A percentile compares a stretch with the other conserved stretches of the same genome.
Evolutionary conservation across 2,113 vertebrate species (phyloP).

Genomic region (Ophiodon elongatus): DNA sequence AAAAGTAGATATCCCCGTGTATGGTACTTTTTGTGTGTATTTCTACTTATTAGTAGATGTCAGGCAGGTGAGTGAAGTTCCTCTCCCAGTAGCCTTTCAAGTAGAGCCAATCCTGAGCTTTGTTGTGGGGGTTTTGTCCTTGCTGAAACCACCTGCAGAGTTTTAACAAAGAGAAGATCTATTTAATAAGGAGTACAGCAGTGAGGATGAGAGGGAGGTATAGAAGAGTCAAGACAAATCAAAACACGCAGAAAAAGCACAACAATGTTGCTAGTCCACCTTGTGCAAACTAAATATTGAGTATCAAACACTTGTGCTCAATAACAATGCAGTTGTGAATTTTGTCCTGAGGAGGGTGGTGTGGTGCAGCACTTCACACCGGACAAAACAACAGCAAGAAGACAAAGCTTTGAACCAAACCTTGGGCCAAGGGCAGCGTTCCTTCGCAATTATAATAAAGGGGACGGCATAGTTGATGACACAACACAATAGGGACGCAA

Average conservation of each 20-base stretch:
- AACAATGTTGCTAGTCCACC: background rate
- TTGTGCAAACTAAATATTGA: conserved; percentile 1
- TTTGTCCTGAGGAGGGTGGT: conserved; percentile 59
- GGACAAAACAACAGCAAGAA: conserved; percentile 31
- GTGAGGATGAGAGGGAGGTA: background rate
- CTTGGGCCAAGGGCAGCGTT: conserved; percentile 82
- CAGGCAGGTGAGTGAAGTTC: conserved; percentile 91
- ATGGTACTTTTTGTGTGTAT: conserved; percentile 2
- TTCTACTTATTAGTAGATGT: conserved; percentile 91
- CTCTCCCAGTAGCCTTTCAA: conserved; percentile 97
- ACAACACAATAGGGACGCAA: conserved; percentile 62
- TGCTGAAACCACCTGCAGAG: conserved; percentile 94
- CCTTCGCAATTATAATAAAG: conserved; percentile 73
- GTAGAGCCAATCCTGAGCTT: conserved; percentile 96
- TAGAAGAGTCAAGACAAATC: background rate
- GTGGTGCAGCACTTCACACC: conserved; percentile 57
- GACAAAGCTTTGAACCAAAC: conserved; percentile 75
- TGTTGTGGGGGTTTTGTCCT: conserved; percentile 93
- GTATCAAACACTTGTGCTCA: background rate
- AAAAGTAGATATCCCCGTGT: conserved; percentile 16
- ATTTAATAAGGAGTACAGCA: background rate
- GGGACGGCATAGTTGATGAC: background rate
- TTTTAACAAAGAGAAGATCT: conserved; percentile 26
- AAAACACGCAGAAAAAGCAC: background rate
- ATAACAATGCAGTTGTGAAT: conserved; percentile 39